phyloP scores from a whole-genome alignment of 53 echinoderm and acorn worm genomes.

The Actinopyga echinites region DNA sequence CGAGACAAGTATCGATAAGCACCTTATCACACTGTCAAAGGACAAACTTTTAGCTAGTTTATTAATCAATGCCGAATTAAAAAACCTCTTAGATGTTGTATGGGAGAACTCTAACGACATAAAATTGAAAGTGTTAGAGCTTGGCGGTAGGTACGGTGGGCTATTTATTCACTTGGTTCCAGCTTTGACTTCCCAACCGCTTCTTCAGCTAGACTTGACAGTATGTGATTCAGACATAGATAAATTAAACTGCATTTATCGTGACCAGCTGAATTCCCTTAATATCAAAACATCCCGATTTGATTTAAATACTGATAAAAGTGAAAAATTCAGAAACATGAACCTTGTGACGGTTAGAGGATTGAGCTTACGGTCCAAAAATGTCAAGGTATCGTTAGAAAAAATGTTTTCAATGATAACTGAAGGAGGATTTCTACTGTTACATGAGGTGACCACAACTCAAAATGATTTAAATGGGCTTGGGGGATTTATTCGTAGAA shows the following conservation, averaged over 20 bases:
- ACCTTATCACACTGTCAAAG: conserved; percentile 4
- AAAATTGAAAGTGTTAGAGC: conserved; percentile 69
- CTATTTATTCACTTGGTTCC: conserved; percentile 62
- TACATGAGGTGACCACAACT: conserved; percentile 64
- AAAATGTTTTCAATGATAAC: conserved; percentile 52
- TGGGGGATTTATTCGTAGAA: conserved; percentile 30
- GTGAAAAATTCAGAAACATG: conserved; percentile 49
- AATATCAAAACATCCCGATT: conserved; percentile 57
- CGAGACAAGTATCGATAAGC: conserved; percentile 20
- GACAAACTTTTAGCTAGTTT: conserved; percentile 67
- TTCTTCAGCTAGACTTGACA: conserved; percentile 56
- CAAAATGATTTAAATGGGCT: conserved; percentile 20
- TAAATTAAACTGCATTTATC: neutral
- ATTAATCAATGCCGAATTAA: conserved; percentile 49
- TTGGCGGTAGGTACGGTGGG: conserved; percentile 54
- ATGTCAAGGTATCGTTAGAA: conserved; percentile 43
- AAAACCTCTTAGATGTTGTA: conserved; percentile 62
- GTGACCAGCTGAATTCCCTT: conserved; percentile 55
- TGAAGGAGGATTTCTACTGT: conserved; percentile 65
- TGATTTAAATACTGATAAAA: conserved; percentile 43
- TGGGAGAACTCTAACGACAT: conserved; percentile 56
- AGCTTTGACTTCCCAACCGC: conserved; percentile 65
- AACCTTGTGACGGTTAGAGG: conserved; percentile 60
- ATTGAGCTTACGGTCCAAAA: conserved; percentile 36
- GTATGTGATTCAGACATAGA: conserved; percentile 64